These are phyloP conservation scores for Gobionotothen gibberifrons DNA, from an alignment of 2,797 vertebrate species.

Conservation along the genomic window DNA sequence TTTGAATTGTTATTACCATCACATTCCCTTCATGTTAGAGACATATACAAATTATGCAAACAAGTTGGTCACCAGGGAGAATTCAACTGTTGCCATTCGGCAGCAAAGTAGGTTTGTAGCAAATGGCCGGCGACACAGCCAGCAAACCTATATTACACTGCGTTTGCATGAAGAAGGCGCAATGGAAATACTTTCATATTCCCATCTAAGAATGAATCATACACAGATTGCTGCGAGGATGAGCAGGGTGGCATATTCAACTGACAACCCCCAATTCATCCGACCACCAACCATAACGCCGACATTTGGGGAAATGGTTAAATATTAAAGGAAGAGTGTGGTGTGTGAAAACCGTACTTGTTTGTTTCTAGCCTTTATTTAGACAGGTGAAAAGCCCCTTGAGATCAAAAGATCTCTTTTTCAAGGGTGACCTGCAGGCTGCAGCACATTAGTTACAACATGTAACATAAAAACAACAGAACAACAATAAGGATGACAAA, in stretches of 20 bases:
- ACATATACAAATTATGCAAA: conserved; percentile 11
- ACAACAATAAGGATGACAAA: too few species aligned
- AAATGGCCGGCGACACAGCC: conserved; percentile 17
- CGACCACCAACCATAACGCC: neutral
- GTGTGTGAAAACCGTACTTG: too few species aligned
- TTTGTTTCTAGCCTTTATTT: too few species aligned
- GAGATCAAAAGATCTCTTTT: too few species aligned
- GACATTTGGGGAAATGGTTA: neutral
- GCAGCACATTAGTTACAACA: too few species aligned
- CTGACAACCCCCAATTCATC: neutral
- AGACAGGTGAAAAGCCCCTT: too few species aligned
- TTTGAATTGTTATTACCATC: neutral
- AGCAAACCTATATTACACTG: conserved; percentile 19
- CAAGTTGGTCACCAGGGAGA: neutral
- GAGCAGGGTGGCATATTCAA: neutral
- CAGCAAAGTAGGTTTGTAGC: neutral
- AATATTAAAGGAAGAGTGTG: neutral
- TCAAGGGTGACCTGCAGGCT: too few species aligned
- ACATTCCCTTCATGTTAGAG: conserved; percentile 1
- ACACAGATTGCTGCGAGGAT: conserved; percentile 5
- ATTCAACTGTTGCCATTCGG: conserved; percentile 7
- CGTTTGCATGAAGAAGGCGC: conserved; percentile 17
- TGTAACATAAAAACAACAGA: too few species aligned
- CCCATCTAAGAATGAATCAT: conserved; percentile 18
- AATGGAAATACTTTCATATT: neutral